Conservation (phyloP, 2,888 invertebrate species). For the Endomychus coccineus region DNA sequence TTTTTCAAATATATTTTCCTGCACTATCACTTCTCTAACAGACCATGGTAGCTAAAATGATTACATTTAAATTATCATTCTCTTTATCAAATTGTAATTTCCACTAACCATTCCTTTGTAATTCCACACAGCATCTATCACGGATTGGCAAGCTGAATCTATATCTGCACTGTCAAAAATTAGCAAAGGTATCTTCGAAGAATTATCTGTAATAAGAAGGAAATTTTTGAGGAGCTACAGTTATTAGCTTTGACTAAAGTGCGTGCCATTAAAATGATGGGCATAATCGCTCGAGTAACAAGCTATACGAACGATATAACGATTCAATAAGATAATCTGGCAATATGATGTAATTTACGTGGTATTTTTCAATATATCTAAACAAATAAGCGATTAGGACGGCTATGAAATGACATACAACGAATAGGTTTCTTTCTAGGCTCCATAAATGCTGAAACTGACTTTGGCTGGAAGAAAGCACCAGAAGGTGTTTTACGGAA, state of each 20-base stretch:
- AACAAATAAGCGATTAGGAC: too few relatives aligned
- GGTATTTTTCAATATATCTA: too few relatives aligned
- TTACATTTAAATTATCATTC: conserved; percentile 4
- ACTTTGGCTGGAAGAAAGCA: too few relatives aligned
- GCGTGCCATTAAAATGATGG: too few relatives aligned
- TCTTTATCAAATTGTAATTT: conserved; percentile 2
- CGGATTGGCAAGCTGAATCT: conserved; percentile 49
- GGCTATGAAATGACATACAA: too few relatives aligned
- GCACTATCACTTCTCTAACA: conserved; percentile 46
- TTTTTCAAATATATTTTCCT: conserved; percentile 46
- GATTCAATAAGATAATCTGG: too few relatives aligned
- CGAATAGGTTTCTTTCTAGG: too few relatives aligned
- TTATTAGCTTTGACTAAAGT: conserved; percentile 6
- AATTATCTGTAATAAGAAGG: conserved; percentile 4
- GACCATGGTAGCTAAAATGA: conserved; percentile 46
- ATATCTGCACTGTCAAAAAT: conserved; percentile 51
- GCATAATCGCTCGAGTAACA: too few relatives aligned
- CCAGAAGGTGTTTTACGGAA: too few relatives aligned
- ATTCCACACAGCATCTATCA: conserved; percentile 48
- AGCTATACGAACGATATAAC: too few relatives aligned
- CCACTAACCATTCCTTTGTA: conserved; percentile 47
- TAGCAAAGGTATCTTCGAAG: conserved; percentile 40
- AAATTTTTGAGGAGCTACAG: conserved; percentile 5
- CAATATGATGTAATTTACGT: too few relatives aligned
- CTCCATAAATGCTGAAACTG: too few relatives aligned